These are phyloP conservation scores for Antrozous pallidus DNA, from an alignment of 2,797 vertebrate species.

Conservation along the genomic window DNA sequence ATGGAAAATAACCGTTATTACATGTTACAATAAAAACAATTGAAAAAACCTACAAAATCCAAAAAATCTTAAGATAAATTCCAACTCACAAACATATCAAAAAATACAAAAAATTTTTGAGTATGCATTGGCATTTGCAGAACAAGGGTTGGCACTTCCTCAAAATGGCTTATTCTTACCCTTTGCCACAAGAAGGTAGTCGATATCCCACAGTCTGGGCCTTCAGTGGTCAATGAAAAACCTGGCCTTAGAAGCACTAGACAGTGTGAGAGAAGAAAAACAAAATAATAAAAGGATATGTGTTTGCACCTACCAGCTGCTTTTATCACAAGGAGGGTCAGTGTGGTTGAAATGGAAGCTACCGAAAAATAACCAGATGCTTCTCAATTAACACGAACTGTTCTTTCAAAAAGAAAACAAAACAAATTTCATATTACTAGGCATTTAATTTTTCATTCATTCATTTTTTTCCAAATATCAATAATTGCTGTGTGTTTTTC, in stretches of 20 bases:
- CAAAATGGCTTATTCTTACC: neutral
- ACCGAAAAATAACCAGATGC: neutral
- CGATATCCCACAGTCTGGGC: neutral
- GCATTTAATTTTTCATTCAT: neutral
- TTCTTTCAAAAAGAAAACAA: neutral
- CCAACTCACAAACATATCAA: neutral
- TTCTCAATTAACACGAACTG: neutral
- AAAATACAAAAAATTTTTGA: neutral
- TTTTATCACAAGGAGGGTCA: neutral
- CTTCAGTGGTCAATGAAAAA: neutral
- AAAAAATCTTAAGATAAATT: neutral
- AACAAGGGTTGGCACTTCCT: neutral
- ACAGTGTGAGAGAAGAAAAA: neutral
- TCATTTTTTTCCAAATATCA: neutral
- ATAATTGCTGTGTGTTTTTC: neutral
- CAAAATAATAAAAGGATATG: neutral
- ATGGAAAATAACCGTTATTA: neutral
- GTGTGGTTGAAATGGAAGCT: neutral
- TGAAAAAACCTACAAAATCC: neutral
- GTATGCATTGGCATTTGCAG: neutral
- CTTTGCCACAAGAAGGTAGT: neutral
- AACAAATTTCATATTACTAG: neutral
- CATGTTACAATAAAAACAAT: neutral
- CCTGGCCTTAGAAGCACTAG: neutral
- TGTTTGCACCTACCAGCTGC: neutral